These are phyloP conservation scores for Oreochromis aureus DNA, from an alignment of 2,113 vertebrate species.

Conservation along the genomic window DNA sequence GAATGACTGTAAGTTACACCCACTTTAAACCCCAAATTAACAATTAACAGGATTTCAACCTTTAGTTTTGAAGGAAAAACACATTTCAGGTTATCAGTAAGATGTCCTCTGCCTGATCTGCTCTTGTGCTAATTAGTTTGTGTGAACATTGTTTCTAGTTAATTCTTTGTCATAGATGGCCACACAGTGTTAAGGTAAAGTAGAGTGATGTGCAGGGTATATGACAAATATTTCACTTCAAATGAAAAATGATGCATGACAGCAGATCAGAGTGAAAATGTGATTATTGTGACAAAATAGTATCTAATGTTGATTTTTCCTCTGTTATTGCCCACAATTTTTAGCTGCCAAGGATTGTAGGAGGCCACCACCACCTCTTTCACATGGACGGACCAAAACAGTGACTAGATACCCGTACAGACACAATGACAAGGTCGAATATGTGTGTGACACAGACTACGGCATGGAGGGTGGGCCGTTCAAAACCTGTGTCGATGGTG, in stretches of 20 bases:
- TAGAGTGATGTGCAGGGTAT: accelerated
- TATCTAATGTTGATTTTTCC: background rate
- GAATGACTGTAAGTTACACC: background rate
- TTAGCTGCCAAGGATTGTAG: accelerated
- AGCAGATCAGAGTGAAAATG: background rate
- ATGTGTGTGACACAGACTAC: background rate
- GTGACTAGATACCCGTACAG: accelerated
- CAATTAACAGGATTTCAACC: background rate
- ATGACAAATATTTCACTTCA: background rate
- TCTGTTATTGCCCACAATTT: background rate
- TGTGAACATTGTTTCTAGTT: background rate
- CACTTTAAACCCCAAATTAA: accelerated
- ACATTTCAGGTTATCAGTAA: background rate
- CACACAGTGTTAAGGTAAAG: no score
- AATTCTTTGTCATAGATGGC: no score
- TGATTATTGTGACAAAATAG: background rate
- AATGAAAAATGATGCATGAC: background rate
- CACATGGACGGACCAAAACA: accelerated
- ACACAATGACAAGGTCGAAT: background rate
- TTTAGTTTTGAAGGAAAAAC: background rate
- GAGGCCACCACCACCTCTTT: accelerated
- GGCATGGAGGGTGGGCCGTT: background rate
- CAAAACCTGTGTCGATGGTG: background rate
- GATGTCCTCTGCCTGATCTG: background rate
- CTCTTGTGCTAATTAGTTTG: background rate